Evolutionary conservation across 2,797 vertebrate species (phyloP), one percentile per base, ranked within the genome.

Genomic region (Argya squamiceps): DNA sequence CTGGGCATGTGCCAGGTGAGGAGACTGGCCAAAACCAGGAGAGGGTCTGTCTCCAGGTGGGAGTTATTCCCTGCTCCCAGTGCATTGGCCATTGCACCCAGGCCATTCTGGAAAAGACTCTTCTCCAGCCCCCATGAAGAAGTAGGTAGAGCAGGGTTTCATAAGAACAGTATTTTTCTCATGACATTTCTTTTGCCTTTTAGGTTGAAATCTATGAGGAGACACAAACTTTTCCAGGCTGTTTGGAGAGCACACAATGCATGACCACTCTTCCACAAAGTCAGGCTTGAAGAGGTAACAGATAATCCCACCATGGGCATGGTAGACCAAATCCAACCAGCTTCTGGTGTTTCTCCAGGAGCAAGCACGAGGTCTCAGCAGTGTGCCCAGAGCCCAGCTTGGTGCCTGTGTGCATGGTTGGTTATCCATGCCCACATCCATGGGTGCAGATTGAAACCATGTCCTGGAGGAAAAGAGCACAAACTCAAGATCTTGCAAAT

Each of bases 361-460:
- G 44, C 19, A 80, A 77, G 27, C 23, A 30, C 0, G 0, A 63
- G 11, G 15, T 71, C 44, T 77, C 69, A 62, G 52, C n/a, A 73
- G 23, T 1, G 19, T n/a, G 36, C 9, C 22, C 26, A 7, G 41
- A 53, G 71, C 58, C 29, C 55, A 55, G 34, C 8, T 60, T 46
- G n/a, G 19, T 84, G 64, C 39, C 9, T 63, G 16, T 0, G 0
- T n/a, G 14, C 22, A n/a, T 2, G 37, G 17, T 3, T 74, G 68
- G 19, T 67, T 41, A 24, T 73, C 64, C 24, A 9, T 26, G 26
- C 8, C 32, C 29, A n/a, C 11, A 27, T 18, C 22, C 46, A 23
- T 0, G 3, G 58, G 21, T 24, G 11, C 56, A 36, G 53, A 24
- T 2, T 52, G 52, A 58, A 88, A 73, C 26, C 2, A 17, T 2